Base-by-base conservation (phyloP, 1,140 invertebrate genomes). In the Drosophila sp. region DNA sequence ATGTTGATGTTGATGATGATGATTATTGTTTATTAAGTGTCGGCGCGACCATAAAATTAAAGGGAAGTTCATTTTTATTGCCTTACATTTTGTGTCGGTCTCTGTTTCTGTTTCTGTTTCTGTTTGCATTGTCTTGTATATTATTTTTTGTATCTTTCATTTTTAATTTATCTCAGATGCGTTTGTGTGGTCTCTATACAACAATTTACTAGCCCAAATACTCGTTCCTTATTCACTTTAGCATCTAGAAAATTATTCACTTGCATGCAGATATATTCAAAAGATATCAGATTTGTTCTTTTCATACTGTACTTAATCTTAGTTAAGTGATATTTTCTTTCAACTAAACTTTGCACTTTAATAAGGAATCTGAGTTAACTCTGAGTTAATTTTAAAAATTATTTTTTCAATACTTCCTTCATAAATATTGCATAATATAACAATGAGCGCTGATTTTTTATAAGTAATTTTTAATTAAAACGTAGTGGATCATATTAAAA, bases 11-110 rank as follows among this genome's bases (percentile, higher is more conserved):
- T n/a, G 62, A 41, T 57, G 53, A 48, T 72, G 62, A 67, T 80
- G 76, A 81, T 86, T 87, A 86, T 81, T 87, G 81, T 87, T 87
- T 87, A 87, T 87, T 87, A 89, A 82, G 82, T 87, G 82, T 79
- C 79, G 83, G 82, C 64, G 48, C 48, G 62, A 73, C 66, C 83
- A 76, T 87, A 66, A 86, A 82, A 86, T 82, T 64, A 87, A 87
- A 82, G 77, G 78, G 78, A 87, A 82, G 72, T 76, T 87, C 36
- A 53, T 71, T 76, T 84, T 86, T 86, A 87, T 81, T 71, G 78
- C 71, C 67, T 78, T 61, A 86, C 82, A 76, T 86, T 86, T 86
- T 87, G 36, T 9, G 29, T 13, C 53, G 40, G 16, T 67, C 46
- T 59, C 43, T 40, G 61, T 57, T 75, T 62, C 9, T 45, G 40